These are phyloP conservation scores for Amblyopsis hoosieri DNA, from an alignment of 2,797 vertebrate genomes.

Conservation along the genomic window DNA sequence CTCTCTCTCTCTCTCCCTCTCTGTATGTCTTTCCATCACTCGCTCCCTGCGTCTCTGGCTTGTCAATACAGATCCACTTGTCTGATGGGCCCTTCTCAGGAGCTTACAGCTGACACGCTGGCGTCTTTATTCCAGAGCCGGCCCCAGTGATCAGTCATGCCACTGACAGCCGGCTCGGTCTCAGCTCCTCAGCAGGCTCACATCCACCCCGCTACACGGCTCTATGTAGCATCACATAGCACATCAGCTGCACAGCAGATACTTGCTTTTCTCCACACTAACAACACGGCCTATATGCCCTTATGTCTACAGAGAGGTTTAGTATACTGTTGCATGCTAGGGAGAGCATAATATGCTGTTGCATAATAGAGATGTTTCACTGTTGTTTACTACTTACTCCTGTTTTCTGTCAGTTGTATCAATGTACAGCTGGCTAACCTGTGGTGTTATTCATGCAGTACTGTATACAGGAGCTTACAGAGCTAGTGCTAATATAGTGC, in stretches of 20 bases:
- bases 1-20: conserved; percentile 75
- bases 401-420: conserved; percentile 16
- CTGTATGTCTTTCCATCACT: conserved; percentile 83
- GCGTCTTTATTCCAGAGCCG: conserved; percentile 92
- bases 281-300: conserved; percentile 27
- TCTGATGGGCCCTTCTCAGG: conserved; percentile 90
- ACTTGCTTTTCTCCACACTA: conserved; percentile 16
- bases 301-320: too few relatives aligned
- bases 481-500: neutral
- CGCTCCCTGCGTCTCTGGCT: conserved; percentile 73
- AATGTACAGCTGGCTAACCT: conserved; percentile 18
- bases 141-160: conserved; percentile 79
- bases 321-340: too few relatives aligned
- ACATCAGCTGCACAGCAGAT: conserved; percentile 27
- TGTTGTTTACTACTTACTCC: neutral
- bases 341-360: too few relatives aligned
- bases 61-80: conserved; percentile 95
- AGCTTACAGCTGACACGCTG: conserved; percentile 89
- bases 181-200: conserved; percentile 60
- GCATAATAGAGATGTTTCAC: too few relatives aligned
- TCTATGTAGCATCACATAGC: conserved; percentile 54
- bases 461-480: neutral
- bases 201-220: conserved; percentile 58
- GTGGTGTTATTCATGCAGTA: neutral
- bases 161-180: conserved; percentile 69